Base-by-base conservation (phyloP, 2,797 vertebrate species). In the Chaetodon trifasciatus region DNA sequence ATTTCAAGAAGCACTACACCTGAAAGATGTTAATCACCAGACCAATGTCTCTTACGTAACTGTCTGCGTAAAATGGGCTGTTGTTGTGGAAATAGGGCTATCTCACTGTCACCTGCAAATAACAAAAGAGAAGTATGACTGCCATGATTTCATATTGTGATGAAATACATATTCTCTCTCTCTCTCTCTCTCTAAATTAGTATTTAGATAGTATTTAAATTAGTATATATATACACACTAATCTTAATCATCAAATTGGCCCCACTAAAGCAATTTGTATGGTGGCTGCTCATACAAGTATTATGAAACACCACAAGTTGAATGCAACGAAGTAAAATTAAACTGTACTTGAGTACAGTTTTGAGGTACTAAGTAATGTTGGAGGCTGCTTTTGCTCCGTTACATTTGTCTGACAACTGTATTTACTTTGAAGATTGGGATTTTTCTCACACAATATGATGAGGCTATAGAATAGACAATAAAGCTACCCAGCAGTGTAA, bases 1-100 rank as follows among this genome's bases (percentile, higher is more conserved):
- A 90, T 91, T 86, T 75, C 24, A 46, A 63, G 35, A 9, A 24
- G 1, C 57, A 39, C 37, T 16, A 3, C 21, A 28, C 46, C 69
- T 47, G 15, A 52, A n/a, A 55, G 71, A 53, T 46, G 53, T 8
- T 68, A 10, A 46, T 66, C 78, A 57, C 3, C 0, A 9, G 61
- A 76, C 21, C 67, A 52, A 40, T 1, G 32, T 12, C 5, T 40
- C 21, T 71, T 76, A 77, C 66, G 65, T 8, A 90, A 73, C 66
- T n/a, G 32, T 8, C n/a, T 86, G 23, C 61, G 69, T 78, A 65
- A 82, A 76, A 67, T 7, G 12, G 19, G 21, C 7, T 23, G 9
- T 44, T 74, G 39, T 40, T 63, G 6, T 63, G 28, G 17, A 52
- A 49, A n/a, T 46, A 74, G 28, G 11, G 8, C 44, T 37, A 9